Evolutionary conservation across 2,113 vertebrate species (phyloP), one percentile per base, ranked within the genome.

Genomic region (Paradoxurus hermaphroditus): DNA sequence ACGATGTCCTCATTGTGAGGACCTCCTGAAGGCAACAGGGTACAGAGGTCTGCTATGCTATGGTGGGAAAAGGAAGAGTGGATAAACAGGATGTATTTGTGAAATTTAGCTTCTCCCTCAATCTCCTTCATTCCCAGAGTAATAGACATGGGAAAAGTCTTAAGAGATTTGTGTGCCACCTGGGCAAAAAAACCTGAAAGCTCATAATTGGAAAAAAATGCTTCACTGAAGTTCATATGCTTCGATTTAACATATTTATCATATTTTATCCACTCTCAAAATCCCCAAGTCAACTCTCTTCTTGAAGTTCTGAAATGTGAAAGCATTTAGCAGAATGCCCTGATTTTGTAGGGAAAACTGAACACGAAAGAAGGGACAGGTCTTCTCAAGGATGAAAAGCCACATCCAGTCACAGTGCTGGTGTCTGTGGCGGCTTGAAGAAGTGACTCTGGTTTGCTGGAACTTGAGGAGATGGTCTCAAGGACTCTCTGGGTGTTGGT

Each of bases 161-260:
- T 65, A 51, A 51, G 27, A 62, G 19, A 63, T 51, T 21, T 65
- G 25, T 88, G 51, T 51, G 70, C 5, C 62, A 78, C 44, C 10
- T 65, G 51, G 53, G 41, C 18, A 36, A 85, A 89, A 65, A 72
- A 63, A 44, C 56, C 31, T 9, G 23, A 89, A 95, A 15, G 18
- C 36, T 65, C 49, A 12, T 72, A 46, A 29, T 4, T 65, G 18
- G 70, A 84, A n/a, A 88, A 14, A 70, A 25, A 53, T 73, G 62
- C 14, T 91, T 91, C 6, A 39, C 19, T 81, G 25, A 31, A 87
- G 83, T 73, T 36, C 25, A 46, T 25, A 34, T 6, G 39, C n/a
- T 41, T 70, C 83, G 36, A 53, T 63, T 92, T 70, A 53, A 95
- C 78, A 63, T 65, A 84, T n/a, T 88, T 63, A 56, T 31, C 34